Conservation (phyloP, 64 coral and sea anemone species). For the Stichodactyla helianthus region DNA sequence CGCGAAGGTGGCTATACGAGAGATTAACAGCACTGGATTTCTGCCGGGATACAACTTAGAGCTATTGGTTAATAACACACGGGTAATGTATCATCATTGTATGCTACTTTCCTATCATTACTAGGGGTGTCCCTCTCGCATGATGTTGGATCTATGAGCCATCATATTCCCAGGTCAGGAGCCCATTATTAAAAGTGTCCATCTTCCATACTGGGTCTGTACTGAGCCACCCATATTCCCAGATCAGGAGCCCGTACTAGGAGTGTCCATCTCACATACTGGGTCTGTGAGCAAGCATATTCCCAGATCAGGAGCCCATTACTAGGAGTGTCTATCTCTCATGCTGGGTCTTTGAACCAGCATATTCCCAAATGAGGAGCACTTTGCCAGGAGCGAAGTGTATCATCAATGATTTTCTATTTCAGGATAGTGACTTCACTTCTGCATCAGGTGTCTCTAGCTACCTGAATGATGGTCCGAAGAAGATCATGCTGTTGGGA, state of each 20-base stretch:
- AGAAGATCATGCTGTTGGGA: slow-evolving; percentile 78
- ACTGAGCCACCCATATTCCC: too few species aligned
- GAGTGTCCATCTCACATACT: too few species aligned
- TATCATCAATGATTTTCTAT: not conserved
- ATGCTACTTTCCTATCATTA: not conserved
- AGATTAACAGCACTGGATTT: slow-evolving; percentile 50
- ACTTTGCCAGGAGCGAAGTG: too few species aligned
- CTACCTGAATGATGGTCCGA: slow-evolving; percentile 36
- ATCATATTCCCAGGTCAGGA: not conserved
- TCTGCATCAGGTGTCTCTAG: slow-evolving; percentile 7
- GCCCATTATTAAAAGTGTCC: too few species aligned
- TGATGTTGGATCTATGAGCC: not conserved
- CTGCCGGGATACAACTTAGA: slow-evolving; percentile 48
- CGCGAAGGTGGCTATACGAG: slow-evolving; percentile 61
- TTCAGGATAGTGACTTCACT: not conserved
- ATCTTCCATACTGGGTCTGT: too few species aligned
- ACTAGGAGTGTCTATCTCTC: too few species aligned
- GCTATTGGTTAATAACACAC: slow-evolving; percentile 58
- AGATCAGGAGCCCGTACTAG: too few species aligned
- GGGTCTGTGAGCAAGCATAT: too few species aligned
- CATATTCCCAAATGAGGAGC: too few species aligned
- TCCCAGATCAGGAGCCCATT: too few species aligned
- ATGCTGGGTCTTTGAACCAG: too few species aligned
- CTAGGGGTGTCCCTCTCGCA: not conserved
- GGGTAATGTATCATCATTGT: slow-evolving; percentile 31